phyloP scores from a whole-genome alignment of 2,888 invertebrate species.

The Luffia ferchaultella region DNA sequence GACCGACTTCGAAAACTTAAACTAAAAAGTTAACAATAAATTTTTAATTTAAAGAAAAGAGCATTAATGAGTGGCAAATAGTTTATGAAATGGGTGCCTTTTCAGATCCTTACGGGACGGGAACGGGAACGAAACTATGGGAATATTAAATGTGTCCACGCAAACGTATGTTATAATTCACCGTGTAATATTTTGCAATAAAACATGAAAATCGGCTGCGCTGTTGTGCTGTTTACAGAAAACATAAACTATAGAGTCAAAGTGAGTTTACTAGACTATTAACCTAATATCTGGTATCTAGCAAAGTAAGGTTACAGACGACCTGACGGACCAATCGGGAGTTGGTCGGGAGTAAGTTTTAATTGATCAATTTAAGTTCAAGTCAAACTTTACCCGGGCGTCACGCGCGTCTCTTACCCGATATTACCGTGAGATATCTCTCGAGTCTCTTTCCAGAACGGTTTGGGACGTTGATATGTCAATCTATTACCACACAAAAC shows the following conservation, averaged over 20 bases:
- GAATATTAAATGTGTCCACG: not conserved
- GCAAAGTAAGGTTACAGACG: not conserved
- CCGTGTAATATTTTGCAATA: not conserved
- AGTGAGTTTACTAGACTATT: not conserved
- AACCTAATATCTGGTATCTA: not conserved
- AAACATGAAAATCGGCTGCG: too few species aligned
- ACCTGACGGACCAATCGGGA: not conserved
- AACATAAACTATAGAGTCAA: not conserved
- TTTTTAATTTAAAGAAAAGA: too few species aligned
- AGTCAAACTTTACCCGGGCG: constrained; percentile 26
- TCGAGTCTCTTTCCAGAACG: not conserved
- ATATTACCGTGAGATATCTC: not conserved
- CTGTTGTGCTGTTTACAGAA: not conserved
- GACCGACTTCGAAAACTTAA: too few species aligned
- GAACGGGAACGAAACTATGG: too few species aligned
- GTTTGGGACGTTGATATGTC: not conserved
- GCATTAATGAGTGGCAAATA: too few species aligned
- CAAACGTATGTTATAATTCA: not conserved
- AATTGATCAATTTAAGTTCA: constrained; percentile 58
- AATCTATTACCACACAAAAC: not conserved
- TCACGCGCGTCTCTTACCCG: not conserved
- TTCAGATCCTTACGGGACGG: too few species aligned
- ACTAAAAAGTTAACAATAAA: too few species aligned
- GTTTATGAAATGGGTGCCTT: too few species aligned
- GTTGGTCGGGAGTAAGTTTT: constrained; percentile 31